phyloP scores from a whole-genome alignment of 2,797 vertebrate genomes.

The Knipowitschia caucasica region DNA sequence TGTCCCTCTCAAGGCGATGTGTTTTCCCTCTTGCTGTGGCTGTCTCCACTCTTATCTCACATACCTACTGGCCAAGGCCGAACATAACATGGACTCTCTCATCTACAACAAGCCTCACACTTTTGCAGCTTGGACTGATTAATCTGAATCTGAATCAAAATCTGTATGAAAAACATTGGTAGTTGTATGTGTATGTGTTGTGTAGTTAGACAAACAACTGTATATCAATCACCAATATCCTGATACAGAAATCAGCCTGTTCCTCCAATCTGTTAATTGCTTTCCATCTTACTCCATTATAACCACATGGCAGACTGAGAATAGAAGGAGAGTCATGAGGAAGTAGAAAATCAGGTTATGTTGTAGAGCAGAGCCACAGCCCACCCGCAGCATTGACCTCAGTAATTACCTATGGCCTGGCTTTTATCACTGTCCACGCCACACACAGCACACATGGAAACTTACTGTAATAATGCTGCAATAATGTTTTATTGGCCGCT shows the following conservation, averaged over 20 bases:
- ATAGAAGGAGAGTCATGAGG: slow-evolving; percentile 36
- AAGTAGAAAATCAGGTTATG: slow-evolving; percentile 49
- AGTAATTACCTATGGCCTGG: slow-evolving; percentile 44
- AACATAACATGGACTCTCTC: no score
- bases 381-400: slow-evolving; percentile 48
- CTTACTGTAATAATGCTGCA: no score
- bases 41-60: no score
- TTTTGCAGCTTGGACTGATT: no score
- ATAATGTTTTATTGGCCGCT: no score
- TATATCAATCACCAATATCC: not conserved
- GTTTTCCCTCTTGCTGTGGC: no score
- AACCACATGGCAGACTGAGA: slow-evolving; percentile 19
- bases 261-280: slow-evolving; percentile 1
- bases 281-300: not conserved
- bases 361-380: slow-evolving; percentile 23
- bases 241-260: not conserved
- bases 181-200: not conserved
- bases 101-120: no score
- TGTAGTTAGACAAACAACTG: no score
- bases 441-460: no score
- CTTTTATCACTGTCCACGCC: slow-evolving; percentile 13
- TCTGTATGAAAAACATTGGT: not conserved
- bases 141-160: no score
- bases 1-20: no score
- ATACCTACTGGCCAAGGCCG: no score